phyloP scores from a whole-genome alignment of 2,113 vertebrate species.

The Thinocorus orbignyianus region DNA sequence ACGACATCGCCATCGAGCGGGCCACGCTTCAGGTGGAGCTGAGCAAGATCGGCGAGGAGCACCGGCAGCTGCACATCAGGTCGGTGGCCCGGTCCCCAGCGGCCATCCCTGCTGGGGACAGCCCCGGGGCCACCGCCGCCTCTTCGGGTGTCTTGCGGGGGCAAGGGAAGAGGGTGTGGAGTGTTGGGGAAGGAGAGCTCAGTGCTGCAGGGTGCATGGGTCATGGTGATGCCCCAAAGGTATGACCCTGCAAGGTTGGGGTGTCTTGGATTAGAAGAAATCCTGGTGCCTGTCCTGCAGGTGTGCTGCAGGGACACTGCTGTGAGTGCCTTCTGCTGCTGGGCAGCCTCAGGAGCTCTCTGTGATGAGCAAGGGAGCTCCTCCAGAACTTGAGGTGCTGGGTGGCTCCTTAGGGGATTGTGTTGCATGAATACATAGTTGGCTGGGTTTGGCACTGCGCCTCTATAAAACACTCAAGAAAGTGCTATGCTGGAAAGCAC shows the following conservation, averaged over 20 bases:
- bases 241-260: accelerated
- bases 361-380: accelerated
- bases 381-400: neutral
- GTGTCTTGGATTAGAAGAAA: accelerated
- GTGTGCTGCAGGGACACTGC: accelerated
- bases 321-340: accelerated
- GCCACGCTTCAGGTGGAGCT: conserved; percentile 82
- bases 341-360: accelerated
- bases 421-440: accelerated
- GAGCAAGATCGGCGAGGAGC: conserved; percentile 74
- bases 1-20: conserved; percentile 75
- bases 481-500: neutral
- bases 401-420: accelerated
- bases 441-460: neutral
- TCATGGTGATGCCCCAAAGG: accelerated
- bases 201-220: accelerated
- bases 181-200: accelerated
- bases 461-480: neutral
- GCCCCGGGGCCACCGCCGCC: accelerated
- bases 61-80: conserved; percentile 77
- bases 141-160: accelerated
- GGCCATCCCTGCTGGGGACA: neutral
- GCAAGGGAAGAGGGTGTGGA: neutral
- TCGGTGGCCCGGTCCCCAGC: neutral
- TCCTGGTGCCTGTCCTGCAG: accelerated